Conservation (phyloP, 2,797 vertebrate genomes). For the Parauchenoglanis ngamensis region DNA sequence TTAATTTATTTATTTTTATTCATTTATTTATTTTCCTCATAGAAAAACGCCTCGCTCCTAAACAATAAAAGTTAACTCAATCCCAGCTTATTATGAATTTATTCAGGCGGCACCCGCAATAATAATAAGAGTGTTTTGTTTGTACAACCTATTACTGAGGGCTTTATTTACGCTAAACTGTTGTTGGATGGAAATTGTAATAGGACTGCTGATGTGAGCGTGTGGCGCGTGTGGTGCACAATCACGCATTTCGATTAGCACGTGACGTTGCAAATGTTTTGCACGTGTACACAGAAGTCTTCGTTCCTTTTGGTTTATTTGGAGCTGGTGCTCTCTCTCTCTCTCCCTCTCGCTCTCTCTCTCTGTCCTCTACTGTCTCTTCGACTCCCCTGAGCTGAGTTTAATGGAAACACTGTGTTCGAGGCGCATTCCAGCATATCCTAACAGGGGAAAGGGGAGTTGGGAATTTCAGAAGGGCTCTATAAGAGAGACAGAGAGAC, state of each 20-base stretch:
- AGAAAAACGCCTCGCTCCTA: slow-evolving; percentile 55
- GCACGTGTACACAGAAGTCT: not conserved
- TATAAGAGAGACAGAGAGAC: not conserved
- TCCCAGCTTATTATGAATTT: not conserved
- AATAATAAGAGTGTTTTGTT: not conserved
- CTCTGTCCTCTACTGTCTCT: slow-evolving; percentile 40
- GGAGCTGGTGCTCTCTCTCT: not conserved
- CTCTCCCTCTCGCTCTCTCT: not conserved
- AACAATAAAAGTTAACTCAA: slow-evolving; percentile 13
- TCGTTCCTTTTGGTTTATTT: not conserved
- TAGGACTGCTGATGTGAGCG: not conserved
- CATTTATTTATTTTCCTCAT: slow-evolving; percentile 23
- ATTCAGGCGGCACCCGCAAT: not conserved
- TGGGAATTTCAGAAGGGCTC: not conserved
- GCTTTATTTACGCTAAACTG: slow-evolving; percentile 1
- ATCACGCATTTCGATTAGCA: not conserved
- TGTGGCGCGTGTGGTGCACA: not conserved
- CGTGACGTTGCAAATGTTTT: slow-evolving; percentile 16
- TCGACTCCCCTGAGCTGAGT: slow-evolving; percentile 71
- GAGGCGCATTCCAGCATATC: slow-evolving; percentile 92
- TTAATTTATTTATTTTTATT: not conserved
- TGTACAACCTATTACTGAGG: not conserved
- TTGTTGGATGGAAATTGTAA: not conserved
- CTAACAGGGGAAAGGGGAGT: slow-evolving; percentile 77
- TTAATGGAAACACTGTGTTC: slow-evolving; percentile 92